These are phyloP conservation scores for Melanotaenia pygmaea DNA, from an alignment of 2,797 vertebrate genomes.

Conservation along the genomic window DNA sequence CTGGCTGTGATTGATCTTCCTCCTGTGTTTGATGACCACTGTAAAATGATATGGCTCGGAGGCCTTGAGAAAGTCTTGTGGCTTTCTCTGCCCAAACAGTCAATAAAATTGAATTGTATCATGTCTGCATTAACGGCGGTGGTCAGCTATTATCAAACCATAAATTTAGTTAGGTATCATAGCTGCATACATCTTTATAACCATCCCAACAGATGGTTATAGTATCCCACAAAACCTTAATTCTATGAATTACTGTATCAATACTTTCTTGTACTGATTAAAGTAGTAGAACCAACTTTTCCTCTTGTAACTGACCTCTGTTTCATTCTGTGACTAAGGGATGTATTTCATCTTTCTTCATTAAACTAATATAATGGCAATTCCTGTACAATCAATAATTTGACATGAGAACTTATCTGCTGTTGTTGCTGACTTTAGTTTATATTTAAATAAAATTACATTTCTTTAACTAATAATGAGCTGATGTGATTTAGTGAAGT, in stretches of 20 bases:
- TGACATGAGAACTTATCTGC: background rate
- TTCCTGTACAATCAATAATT: background rate
- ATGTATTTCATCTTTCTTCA: background rate
- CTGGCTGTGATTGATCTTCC: slow-evolving; percentile 52
- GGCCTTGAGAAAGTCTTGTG: slow-evolving; percentile 36
- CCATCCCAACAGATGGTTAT: background rate
- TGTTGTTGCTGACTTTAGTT: background rate
- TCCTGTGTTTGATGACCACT: slow-evolving; percentile 41
- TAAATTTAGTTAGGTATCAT: slow-evolving; percentile 16
- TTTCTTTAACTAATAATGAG: background rate
- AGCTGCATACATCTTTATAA: slow-evolving; percentile 3
- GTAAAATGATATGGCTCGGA: slow-evolving; percentile 38
- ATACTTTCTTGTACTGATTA: background rate
- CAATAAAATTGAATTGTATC: slow-evolving; percentile 50
- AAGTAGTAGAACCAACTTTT: background rate
- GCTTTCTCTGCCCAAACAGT: slow-evolving; percentile 31
- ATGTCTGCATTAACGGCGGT: slow-evolving; percentile 24
- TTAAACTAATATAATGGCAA: background rate
- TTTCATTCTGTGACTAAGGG: background rate
- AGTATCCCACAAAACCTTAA: background rate
- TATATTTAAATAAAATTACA: background rate
- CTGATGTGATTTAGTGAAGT: background rate
- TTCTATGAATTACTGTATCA: background rate
- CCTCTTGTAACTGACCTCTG: background rate
- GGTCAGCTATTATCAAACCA: slow-evolving; percentile 32